These are phyloP conservation scores for Rambutsinella grinnellia DNA, from an alignment of 2,888 invertebrate genomes.

Conservation along the genomic window DNA sequence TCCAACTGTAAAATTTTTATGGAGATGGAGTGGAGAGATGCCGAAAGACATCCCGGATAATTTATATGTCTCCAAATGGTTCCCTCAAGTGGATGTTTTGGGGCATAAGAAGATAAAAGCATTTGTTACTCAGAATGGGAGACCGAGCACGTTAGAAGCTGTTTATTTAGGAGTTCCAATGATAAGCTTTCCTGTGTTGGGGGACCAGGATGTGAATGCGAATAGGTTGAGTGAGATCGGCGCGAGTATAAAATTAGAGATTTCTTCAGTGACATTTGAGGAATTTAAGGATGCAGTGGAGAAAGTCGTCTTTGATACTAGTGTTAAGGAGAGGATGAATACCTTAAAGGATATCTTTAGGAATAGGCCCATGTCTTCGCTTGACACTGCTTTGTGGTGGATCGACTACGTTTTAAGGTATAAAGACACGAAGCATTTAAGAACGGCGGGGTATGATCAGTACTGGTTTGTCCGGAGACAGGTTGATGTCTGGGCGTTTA, in stretches of 20 bases:
- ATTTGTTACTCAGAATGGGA: no score
- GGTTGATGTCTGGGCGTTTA: no score
- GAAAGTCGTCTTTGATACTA: neutral
- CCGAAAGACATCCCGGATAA: no score
- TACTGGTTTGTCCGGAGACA: no score
- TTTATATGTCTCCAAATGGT: slow-evolving; percentile 61
- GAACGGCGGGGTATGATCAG: no score
- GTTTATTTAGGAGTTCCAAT: neutral
- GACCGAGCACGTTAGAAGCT: neutral
- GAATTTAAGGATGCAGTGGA: neutral
- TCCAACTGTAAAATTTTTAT: slow-evolving; percentile 58
- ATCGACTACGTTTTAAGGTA: slow-evolving; percentile 43
- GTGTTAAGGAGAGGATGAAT: neutral
- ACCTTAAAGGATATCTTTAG: neutral
- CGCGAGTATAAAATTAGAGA: neutral
- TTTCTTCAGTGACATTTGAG: neutral
- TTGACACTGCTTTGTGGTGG: slow-evolving; percentile 33
- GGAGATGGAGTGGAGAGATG: slow-evolving; percentile 66
- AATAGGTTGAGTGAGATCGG: slow-evolving; percentile 1
- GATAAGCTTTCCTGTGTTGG: slow-evolving; percentile 3
- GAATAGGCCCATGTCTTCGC: slow-evolving; percentile 16
- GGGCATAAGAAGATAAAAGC: no score
- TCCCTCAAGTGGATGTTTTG: slow-evolving; percentile 65
- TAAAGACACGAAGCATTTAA: slow-evolving; percentile 17
- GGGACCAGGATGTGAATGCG: slow-evolving; percentile 7